phyloP scores from a whole-genome alignment of 2,113 vertebrate genomes.

The Pedionomus torquatus region DNA sequence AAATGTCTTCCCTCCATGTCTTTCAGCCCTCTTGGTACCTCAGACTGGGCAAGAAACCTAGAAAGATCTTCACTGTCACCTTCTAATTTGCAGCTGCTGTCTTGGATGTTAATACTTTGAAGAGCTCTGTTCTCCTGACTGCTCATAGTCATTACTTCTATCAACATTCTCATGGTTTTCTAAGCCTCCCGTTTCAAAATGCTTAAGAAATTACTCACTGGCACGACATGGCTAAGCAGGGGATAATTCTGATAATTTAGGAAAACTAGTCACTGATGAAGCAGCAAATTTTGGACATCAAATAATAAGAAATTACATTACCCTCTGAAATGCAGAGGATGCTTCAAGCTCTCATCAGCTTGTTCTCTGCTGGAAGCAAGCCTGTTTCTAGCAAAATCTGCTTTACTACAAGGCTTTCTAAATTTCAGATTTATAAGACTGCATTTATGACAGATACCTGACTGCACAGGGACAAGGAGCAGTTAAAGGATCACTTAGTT shows the following conservation, averaged over 20 bases:
- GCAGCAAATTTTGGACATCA: neutral
- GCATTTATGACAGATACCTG: slow-evolving; percentile 2
- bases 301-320: neutral
- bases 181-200: neutral
- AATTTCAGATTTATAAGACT: neutral
- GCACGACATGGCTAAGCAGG: neutral
- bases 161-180: neutral
- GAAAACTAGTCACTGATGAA: neutral
- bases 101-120: neutral
- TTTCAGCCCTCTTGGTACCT: neutral
- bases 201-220: neutral
- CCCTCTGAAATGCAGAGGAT: neutral
- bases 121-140: neutral
- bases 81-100: neutral
- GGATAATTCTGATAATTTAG: neutral
- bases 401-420: neutral
- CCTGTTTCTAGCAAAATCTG: neutral
- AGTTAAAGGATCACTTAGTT: slow-evolving; percentile 18
- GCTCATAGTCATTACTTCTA: neutral
- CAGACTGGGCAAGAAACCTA: neutral
- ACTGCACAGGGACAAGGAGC: neutral
- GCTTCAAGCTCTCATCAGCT: neutral
- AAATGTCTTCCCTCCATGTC: neutral
- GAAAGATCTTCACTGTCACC: neutral
- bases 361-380: neutral